Base-by-base conservation (phyloP, 2,888 invertebrate species). In the Gasteruption jaculator region DNA sequence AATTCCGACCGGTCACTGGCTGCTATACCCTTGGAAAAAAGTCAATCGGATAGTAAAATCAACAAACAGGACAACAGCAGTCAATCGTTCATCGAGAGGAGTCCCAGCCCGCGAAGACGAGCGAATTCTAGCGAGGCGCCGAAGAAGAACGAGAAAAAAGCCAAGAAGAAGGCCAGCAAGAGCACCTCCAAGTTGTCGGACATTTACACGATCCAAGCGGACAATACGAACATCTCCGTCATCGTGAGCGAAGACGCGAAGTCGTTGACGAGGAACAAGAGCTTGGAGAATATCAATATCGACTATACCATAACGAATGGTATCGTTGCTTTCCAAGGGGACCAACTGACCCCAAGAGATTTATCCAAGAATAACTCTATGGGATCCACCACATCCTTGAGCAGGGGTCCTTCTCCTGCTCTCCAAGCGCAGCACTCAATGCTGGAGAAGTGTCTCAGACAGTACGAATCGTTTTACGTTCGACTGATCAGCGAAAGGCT, bases 41-140 rank as follows among this genome's bases (percentile, higher is more conserved):
- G 82, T 61, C 82, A 82, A 62, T 82, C 81, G 0, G 82, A 82
- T 60, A 81, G 81, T 14, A 81, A 79, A 58, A 67, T 82, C 12
- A 77, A 77, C 53, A 76, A 76, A 46, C 72, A 59, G 0, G 61
- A 60, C 11, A 49, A 41, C 3, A 43, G 49, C 1, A 57, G 41
- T 27, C 49, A 42, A 24, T 57, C 58, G 1, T 58, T 57, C 8
- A 42, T 42, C 0, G 68, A 69, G 20, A 61, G 65, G 14, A 68
- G 65, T 38, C 65, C 65, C 1, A 68, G 65, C 41, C 68, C 68
- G 1, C 49, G 69, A 34, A 58, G 68, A 44, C 50, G 70, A 50
- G 68, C 70, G 0, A 70, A 71, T 45, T 71, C 70, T 1, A 62
- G 70, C 1, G 66, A 69, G n/a, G 57, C 64, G 1, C 37, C 65